A percentile compares a stretch with the other conserved stretches of the same genome.
These are phyloP conservation scores for Emys orbicularis DNA, from an alignment of 2,797 vertebrate genomes.

Conservation along the genomic window DNA sequence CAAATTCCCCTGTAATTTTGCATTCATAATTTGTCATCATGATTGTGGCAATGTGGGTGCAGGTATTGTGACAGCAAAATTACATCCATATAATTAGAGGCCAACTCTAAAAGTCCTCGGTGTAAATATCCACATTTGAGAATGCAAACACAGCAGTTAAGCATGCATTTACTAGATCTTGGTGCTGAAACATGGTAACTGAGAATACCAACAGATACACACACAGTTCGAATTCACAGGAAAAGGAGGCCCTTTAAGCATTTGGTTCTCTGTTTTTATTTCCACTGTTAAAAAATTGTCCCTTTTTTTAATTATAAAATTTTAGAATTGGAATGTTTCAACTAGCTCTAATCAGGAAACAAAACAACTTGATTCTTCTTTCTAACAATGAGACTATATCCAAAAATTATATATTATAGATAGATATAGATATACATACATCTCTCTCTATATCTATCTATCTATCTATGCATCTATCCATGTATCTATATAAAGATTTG, in stretches of 20 bases:
- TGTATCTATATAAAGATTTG: accelerated
- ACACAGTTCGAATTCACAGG: neutral
- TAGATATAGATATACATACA: neutral
- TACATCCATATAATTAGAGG: neutral
- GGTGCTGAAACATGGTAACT: neutral
- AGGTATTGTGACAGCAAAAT: neutral
- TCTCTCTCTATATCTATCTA: neutral
- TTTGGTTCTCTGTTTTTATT: neutral
- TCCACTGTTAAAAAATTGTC: neutral
- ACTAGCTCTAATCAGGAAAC: neutral
- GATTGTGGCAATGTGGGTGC: neutral
- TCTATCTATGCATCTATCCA: neutral
- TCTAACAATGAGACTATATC: neutral
- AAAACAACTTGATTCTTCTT: neutral
- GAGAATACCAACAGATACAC: neutral
- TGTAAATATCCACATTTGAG: neutral
- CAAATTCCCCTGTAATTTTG: neutral
- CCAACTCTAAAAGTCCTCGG: accelerated
- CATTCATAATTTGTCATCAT: neutral
- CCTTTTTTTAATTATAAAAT: neutral
- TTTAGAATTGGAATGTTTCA: neutral
- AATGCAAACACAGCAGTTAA: neutral
- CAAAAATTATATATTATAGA: neutral
- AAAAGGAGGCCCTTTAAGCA: neutral
- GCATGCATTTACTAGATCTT: accelerated